Evolutionary conservation across 2,888 invertebrate species (phyloP).

Genomic region (Caenorhabditis parvicauda): DNA sequence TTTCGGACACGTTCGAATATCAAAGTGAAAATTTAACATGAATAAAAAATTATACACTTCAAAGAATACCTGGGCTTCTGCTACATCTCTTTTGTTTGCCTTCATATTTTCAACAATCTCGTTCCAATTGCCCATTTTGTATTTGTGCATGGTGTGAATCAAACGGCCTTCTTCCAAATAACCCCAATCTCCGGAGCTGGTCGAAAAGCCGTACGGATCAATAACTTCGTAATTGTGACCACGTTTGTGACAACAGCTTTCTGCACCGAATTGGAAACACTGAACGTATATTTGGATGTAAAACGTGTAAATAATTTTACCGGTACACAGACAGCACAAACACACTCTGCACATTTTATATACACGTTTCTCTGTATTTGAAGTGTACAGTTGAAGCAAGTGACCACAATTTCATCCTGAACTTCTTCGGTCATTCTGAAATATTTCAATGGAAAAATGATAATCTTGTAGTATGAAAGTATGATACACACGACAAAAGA

Average conservation of each 20-base stretch:
- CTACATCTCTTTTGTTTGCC: not conserved
- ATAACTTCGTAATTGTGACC: constrained; percentile 46
- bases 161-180: constrained; percentile 26
- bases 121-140: constrained; percentile 46
- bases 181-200: constrained; percentile 15
- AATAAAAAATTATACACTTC: too few relatives aligned
- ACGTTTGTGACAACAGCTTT: constrained; percentile 41
- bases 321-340: constrained; percentile 15
- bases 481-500: too few relatives aligned
- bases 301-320: constrained; percentile 8
- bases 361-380: constrained; percentile 7
- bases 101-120: constrained; percentile 19
- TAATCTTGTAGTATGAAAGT: too few relatives aligned
- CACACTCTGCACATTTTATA: constrained; percentile 30
- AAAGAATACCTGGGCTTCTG: too few relatives aligned
- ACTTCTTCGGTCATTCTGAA: too few relatives aligned
- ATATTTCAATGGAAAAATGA: too few relatives aligned
- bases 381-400: constrained; percentile 20
- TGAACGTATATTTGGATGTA: constrained; percentile 10
- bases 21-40: too few relatives aligned
- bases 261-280: constrained; percentile 52
- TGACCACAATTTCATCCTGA: constrained; percentile 1
- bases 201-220: constrained; percentile 11
- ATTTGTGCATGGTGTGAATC: constrained; percentile 33
- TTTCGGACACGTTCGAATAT: too few relatives aligned